These are phyloP conservation scores for Leptatherina wallacei DNA, from an alignment of 2,797 vertebrate genomes.

Conservation along the genomic window DNA sequence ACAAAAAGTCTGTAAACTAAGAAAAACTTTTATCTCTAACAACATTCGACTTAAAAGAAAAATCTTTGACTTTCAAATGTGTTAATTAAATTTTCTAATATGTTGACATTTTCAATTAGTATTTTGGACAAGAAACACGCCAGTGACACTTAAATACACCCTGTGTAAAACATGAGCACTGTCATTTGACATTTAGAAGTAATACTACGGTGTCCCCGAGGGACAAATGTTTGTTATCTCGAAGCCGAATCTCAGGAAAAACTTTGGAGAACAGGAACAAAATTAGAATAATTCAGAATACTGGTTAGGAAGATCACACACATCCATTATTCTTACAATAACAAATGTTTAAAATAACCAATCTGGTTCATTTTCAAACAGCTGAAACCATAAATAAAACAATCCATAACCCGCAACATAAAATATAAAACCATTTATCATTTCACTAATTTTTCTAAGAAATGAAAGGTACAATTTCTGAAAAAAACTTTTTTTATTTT, in stretches of 20 bases:
- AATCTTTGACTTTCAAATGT: background rate
- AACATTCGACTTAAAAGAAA: background rate
- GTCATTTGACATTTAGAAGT: background rate
- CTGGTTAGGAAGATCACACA: background rate
- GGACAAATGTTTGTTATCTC: background rate
- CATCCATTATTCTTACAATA: background rate
- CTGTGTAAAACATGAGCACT: background rate
- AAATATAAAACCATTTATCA: too few relatives aligned
- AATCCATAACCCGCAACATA: too few relatives aligned
- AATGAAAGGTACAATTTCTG: too few relatives aligned
- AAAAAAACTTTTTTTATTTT: too few relatives aligned
- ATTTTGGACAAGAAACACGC: background rate
- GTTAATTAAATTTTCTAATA: background rate
- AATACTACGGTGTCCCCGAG: background rate
- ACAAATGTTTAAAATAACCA: too few relatives aligned
- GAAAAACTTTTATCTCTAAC: background rate
- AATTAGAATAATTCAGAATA: background rate
- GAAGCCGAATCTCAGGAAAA: background rate
- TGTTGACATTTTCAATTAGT: background rate
- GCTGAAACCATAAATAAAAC: too few relatives aligned
- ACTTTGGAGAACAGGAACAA: background rate
- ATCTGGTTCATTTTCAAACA: too few relatives aligned
- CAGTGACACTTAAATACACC: background rate
- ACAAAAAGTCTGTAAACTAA: background rate
- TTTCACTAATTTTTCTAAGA: too few relatives aligned